These are phyloP conservation scores for Gerris lacustris DNA, from an alignment of 2,888 invertebrate species.

Conservation along the genomic window DNA sequence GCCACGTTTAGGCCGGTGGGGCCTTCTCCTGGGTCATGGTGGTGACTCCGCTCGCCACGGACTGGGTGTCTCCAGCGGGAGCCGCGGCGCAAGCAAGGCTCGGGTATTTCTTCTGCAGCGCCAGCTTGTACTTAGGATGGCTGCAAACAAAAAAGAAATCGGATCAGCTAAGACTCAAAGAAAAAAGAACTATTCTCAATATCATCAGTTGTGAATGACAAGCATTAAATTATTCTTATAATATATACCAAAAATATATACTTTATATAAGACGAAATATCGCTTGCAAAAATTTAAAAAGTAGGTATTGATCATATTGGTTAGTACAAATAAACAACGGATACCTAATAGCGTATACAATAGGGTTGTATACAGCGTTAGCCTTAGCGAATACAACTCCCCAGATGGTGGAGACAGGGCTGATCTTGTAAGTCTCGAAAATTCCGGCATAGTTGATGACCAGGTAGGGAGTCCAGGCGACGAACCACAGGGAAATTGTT, in stretches of 20 bases:
- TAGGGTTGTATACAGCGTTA: constrained; percentile 79
- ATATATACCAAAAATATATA: too few species aligned
- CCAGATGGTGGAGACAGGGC: constrained; percentile 73
- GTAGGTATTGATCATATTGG: too few species aligned
- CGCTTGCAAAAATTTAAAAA: too few species aligned
- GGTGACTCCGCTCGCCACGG: constrained; percentile 55
- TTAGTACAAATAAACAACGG: background rate
- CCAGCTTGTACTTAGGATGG: constrained; percentile 67
- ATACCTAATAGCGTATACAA: constrained; percentile 80
- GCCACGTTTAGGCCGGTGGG: constrained; percentile 43
- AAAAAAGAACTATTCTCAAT: too few species aligned
- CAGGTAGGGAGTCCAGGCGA: constrained; percentile 77
- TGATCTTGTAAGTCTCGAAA: constrained; percentile 58
- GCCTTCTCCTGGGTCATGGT: constrained; percentile 53
- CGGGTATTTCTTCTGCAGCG: constrained; percentile 64
- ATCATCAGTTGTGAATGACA: too few species aligned
- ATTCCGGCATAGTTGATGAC: constrained; percentile 71
- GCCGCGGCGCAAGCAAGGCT: constrained; percentile 53
- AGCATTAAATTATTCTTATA: too few species aligned
- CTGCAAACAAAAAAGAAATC: constrained; percentile 37
- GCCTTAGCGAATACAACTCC: constrained; percentile 85
- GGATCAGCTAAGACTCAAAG: too few species aligned
- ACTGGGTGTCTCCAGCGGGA: constrained; percentile 43
- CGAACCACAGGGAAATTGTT: constrained; percentile 80
- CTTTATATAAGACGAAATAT: too few species aligned